These are phyloP conservation scores for Hermaeophaga mercurialis DNA, from an alignment of 2,888 invertebrate species.

Conservation along the genomic window DNA sequence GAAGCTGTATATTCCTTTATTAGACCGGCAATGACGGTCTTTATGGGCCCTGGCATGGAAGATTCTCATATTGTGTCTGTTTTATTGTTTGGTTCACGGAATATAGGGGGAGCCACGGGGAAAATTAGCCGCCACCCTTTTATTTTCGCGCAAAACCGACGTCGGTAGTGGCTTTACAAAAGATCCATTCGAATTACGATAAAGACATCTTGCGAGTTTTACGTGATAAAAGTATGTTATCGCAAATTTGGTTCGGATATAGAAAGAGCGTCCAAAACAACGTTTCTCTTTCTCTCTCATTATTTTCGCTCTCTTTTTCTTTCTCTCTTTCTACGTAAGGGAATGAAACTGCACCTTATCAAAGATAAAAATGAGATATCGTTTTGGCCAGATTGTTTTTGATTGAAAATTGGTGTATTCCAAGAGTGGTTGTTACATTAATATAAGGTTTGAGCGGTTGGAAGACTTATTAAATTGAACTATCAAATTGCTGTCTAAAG, in stretches of 20 bases:
- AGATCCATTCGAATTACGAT: constrained; percentile 2
- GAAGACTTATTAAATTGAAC: too few species aligned
- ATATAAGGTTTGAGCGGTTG: too few species aligned
- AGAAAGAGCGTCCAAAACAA: too few species aligned
- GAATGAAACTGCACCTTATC: too few species aligned
- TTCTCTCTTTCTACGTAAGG: too few species aligned
- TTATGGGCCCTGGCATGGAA: constrained; percentile 50
- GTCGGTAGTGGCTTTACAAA: constrained; percentile 10
- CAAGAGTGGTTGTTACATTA: too few species aligned
- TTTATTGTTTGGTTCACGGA: constrained; percentile 49
- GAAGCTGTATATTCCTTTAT: constrained; percentile 53
- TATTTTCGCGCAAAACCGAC: constrained; percentile 8
- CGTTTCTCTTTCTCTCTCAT: too few species aligned
- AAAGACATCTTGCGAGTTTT: constrained; percentile 6
- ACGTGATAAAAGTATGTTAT: neutral
- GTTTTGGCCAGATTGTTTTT: too few species aligned
- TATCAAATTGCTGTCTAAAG: too few species aligned
- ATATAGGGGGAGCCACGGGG: constrained; percentile 40
- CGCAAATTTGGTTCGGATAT: neutral
- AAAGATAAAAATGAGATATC: too few species aligned
- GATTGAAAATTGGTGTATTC: too few species aligned
- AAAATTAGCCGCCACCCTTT: constrained; percentile 45
- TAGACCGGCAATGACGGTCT: constrained; percentile 55
- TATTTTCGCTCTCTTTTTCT: too few species aligned
- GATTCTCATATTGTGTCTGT: constrained; percentile 54